These are phyloP conservation scores for Onthophagus taurus DNA, from an alignment of 1,140 invertebrate genomes.

Conservation along the genomic window DNA sequence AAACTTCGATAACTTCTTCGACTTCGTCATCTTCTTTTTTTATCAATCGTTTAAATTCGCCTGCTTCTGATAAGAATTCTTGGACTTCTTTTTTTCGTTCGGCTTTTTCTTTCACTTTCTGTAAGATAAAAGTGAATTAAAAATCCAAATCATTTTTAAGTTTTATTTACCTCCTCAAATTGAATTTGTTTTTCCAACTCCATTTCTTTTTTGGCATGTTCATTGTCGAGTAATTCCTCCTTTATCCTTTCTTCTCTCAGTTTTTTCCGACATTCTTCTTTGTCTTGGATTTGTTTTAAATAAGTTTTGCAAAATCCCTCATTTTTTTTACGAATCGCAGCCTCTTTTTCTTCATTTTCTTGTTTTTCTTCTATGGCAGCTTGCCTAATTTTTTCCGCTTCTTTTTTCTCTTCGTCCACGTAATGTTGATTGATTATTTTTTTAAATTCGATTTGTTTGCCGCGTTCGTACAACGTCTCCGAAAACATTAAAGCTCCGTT, in stretches of 20 bases:
- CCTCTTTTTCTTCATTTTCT: constrained; percentile 17
- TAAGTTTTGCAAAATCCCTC: constrained; percentile 1
- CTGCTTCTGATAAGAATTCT: not conserved
- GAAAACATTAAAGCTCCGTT: constrained; percentile 24
- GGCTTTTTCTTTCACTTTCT: not conserved
- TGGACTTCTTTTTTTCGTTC: not conserved
- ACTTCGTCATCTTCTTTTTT: constrained; percentile 26
- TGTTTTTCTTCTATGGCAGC: constrained; percentile 13
- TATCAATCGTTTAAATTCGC: constrained; percentile 10
- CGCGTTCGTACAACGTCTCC: constrained; percentile 24
- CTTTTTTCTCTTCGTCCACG: constrained; percentile 16
- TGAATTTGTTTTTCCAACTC: constrained; percentile 32
- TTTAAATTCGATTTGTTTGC: constrained; percentile 26
- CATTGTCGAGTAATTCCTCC: constrained; percentile 23
- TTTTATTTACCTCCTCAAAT: constrained; percentile 24
- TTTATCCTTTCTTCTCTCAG: constrained; percentile 11
- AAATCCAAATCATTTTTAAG: not conserved
- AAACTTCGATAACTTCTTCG: constrained; percentile 26
- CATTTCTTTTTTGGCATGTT: constrained; percentile 19
- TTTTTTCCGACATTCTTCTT: constrained; percentile 15
- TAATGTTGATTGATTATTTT: constrained; percentile 22
- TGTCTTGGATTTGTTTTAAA: constrained; percentile 7
- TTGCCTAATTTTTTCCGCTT: constrained; percentile 16
- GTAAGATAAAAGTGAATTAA: not conserved
- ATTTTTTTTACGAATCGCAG: constrained; percentile 13